These are phyloP conservation scores for Oncorhynchus tshawytscha DNA, from an alignment of 2,113 vertebrate species.

Conservation along the genomic window DNA sequence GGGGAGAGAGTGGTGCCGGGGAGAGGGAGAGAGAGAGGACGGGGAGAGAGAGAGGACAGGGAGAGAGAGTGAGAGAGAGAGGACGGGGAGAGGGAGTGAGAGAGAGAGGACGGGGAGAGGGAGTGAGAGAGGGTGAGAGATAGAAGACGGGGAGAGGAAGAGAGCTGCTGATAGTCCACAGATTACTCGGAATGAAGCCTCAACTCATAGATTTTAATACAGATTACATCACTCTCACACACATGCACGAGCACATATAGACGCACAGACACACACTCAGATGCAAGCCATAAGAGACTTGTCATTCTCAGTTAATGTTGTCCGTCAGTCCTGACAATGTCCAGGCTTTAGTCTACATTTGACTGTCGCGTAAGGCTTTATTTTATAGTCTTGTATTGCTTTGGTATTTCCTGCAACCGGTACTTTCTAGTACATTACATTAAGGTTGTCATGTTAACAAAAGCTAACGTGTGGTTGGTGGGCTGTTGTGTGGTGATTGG, in stretches of 20 bases:
- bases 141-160: constrained; percentile 28
- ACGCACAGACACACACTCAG: constrained; percentile 12
- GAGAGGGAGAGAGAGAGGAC: neutral
- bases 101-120: neutral
- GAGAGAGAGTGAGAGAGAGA: no score
- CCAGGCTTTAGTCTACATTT: neutral
- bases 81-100: neutral
- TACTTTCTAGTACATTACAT: no score
- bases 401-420: no score
- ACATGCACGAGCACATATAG: neutral
- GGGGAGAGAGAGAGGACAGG: no score
- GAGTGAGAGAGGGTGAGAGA: constrained; percentile 13
- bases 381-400: no score
- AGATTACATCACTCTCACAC: constrained; percentile 32
- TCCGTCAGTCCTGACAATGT: no score
- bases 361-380: neutral
- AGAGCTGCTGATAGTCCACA: constrained; percentile 16
- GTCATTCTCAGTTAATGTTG: no score
- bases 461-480: constrained; percentile 44
- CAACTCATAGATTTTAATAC: constrained; percentile 60
- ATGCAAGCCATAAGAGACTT: neutral
- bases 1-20: no score
- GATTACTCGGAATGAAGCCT: constrained; percentile 55
- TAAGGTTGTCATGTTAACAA: constrained; percentile 12
- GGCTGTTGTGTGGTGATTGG: constrained; percentile 62